Evolutionary conservation across 2,797 vertebrate species (phyloP), one percentile per base, ranked within the genome.

Genomic region (Spea hammondii): DNA sequence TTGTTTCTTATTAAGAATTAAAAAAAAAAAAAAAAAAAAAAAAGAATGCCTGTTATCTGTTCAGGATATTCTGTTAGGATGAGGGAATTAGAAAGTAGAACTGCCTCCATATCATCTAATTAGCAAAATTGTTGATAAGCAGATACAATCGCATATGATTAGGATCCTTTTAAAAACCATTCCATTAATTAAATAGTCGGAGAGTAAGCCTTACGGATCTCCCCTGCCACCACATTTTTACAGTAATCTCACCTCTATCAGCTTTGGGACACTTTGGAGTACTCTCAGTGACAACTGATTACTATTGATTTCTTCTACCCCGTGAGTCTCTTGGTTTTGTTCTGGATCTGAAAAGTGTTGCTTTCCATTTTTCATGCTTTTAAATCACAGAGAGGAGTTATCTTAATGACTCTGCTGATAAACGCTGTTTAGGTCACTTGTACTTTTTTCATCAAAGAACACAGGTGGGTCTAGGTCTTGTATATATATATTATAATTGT

Each of bases 131-230:
- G 88, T 91, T 92, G 92, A 93, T 93, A 92, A 92, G 90, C 88
- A 92, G 92, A 93, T 93, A 92, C 87, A 89, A 93, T 90, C 89
- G 82, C 87, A 88, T 88, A 89, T 92, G 92, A 93, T 93, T 93
- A 91, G 92, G 90, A 92, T 92, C 91, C 91, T 93, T 93, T 93
- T 93, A 89, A 91, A 92, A 93, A 92, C 90, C 88, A 93, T 92
- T 93, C 91, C 91, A 92, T 93, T 93, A 92, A 93, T 93, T 92
- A 93, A 89, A 86, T 89, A 91, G 92, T 93, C 91, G 91, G 90
- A 91, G 89, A 89, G 90, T 88, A 89, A 85, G 88, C 91, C 89
- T 91, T 85, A 87, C 89, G 88, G 55, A 83, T 86, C 86, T 88
- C 89, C 80, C 85, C 83, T 87, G 88, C 87, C 86, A 88, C 89